Base-by-base conservation (phyloP, 2,113 vertebrate genomes). In the Lontra canadensis region DNA sequence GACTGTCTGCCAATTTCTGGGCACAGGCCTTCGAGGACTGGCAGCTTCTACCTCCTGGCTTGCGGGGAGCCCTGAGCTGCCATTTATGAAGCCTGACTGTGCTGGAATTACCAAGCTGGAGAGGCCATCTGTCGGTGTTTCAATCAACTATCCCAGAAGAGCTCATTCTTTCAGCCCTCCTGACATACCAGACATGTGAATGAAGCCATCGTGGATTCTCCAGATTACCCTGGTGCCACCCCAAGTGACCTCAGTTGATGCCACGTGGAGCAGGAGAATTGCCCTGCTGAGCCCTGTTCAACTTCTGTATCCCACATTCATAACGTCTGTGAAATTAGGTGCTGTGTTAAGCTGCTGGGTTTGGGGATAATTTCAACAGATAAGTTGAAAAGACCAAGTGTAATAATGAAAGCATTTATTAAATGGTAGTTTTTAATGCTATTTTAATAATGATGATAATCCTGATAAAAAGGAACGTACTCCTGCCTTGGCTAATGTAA, bases 351-450 rank as follows among this genome's bases (percentile, higher is more conserved):
- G 65, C 42, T 91, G 44, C 78, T 79, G 69, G 59, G 3, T 39
- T 82, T 93, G 36, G 34, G 31, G 6, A 18, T 55, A 78, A 95
- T 96, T 96, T 94, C 78, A 91, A 88, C 65, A 93, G 90, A 92
- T 92, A 87, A 88, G 20, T 63, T 92, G 80, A 67, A 96, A 94
- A 95, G n/a, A 88, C 73, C 52, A 85, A 90, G 14, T 84, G 18
- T 36, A 57, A 85, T 94, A 88, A 85, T 92, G 49, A 80, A 95
- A 90, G 42, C 90, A 2, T 57, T 94, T 29, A 85, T 87, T 96
- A 93, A 57, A 74, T 57, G 49, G 52, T 90, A 92, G 39, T 4
- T 95, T 78, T 92, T 93, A 94, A 81, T 74, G 10, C 25, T 94
- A 31, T 94, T 96, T 96, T 80, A 94, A 71, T 93, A 25, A 67